Evolutionary conservation across 2,797 vertebrate genomes (phyloP).

Genomic region (Oreortyx pictus): DNA sequence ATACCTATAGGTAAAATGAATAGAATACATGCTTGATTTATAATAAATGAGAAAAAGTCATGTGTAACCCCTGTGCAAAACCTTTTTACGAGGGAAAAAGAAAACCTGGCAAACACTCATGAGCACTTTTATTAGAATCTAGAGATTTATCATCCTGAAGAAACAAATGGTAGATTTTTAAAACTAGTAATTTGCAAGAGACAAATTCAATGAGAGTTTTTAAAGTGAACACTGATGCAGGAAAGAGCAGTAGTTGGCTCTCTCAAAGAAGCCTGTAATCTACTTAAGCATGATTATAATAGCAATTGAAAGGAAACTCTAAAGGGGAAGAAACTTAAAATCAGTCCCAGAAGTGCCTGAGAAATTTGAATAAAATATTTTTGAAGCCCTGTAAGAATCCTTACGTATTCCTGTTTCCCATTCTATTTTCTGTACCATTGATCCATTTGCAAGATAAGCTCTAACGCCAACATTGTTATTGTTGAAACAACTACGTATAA

Average conservation of each 20-base stretch:
- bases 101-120: slow-evolving; percentile 56
- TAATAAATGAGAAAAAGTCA: slow-evolving; percentile 73
- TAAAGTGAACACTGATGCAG: slow-evolving; percentile 30
- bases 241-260: slow-evolving; percentile 36
- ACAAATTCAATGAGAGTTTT: slow-evolving; percentile 51
- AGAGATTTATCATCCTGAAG: slow-evolving; percentile 38
- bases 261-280: not conserved
- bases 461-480: not conserved
- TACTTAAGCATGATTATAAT: not conserved
- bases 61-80: slow-evolving; percentile 59
- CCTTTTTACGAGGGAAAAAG: slow-evolving; percentile 50
- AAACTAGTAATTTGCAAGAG: slow-evolving; percentile 20
- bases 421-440: slow-evolving; percentile 53
- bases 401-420: not conserved
- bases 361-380: slow-evolving; percentile 28
- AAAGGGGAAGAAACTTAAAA: not conserved
- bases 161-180: slow-evolving; percentile 26
- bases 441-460: slow-evolving; percentile 23
- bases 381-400: not conserved
- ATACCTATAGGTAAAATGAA: slow-evolving; percentile 60
- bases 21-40: slow-evolving; percentile 65
- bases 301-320: not conserved
- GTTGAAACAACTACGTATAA: not conserved
- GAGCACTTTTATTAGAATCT: slow-evolving; percentile 45
- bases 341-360: not conserved